Evolutionary conservation across 2,113 vertebrate species (phyloP).

Genomic region (Pogona vitticeps): DNA sequence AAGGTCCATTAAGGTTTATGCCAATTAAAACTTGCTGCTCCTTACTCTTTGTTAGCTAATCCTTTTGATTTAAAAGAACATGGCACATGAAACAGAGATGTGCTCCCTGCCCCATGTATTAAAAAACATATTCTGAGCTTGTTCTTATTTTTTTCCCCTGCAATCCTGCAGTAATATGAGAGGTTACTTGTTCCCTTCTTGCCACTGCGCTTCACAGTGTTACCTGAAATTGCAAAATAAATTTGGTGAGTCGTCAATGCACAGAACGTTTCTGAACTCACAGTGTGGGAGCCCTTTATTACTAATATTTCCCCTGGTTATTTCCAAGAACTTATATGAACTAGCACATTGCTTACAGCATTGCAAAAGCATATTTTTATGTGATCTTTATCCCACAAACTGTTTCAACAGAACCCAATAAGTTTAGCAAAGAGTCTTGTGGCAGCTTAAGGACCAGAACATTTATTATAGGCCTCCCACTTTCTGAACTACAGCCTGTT

Average conservation of each 20-base stretch:
- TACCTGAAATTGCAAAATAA: conserved; percentile 9
- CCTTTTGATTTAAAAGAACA: not conserved
- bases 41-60: too few species aligned
- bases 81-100: not conserved
- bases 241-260: not conserved
- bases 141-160: not conserved
- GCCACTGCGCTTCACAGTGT: not conserved
- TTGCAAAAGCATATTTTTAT: not conserved
- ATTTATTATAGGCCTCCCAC: not conserved
- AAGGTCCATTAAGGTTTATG: too few species aligned
- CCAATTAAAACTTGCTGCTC: too few species aligned
- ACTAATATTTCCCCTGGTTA: not conserved
- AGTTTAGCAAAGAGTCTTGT: not conserved
- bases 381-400: not conserved
- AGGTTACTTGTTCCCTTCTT: not conserved
- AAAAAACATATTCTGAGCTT: not conserved
- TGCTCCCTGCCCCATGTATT: not conserved
- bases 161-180: not conserved
- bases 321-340: not conserved
- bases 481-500: not conserved
- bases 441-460: not conserved
- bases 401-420: not conserved
- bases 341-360: not conserved
- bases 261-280: not conserved
- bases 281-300: not conserved